These are phyloP conservation scores for Chelonia mydas DNA, from an alignment of 2,797 vertebrate species.

Conservation along the genomic window DNA sequence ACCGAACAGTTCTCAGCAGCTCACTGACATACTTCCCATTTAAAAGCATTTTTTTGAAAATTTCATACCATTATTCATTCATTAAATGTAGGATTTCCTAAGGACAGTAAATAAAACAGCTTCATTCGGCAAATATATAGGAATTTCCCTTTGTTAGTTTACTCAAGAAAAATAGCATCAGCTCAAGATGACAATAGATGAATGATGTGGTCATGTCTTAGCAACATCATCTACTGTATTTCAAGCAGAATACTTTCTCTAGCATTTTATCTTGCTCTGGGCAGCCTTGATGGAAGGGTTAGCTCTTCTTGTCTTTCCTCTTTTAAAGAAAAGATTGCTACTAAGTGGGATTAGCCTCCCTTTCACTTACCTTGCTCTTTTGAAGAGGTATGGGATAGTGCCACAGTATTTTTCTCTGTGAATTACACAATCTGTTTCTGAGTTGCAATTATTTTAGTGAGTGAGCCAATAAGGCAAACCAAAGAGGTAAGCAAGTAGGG, in stretches of 20 bases:
- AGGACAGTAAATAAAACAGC: background rate
- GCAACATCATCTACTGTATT: background rate
- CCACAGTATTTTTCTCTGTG: background rate
- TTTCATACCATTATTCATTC: background rate
- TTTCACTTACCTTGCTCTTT: background rate
- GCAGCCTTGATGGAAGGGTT: background rate
- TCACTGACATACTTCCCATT: background rate
- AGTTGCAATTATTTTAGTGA: background rate
- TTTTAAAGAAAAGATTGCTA: background rate
- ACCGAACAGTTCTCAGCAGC: background rate
- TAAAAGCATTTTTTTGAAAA: background rate
- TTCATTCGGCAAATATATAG: background rate
- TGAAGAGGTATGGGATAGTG: background rate
- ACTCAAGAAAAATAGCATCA: background rate
- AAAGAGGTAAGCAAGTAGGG: background rate
- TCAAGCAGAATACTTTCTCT: slow-evolving; percentile 10
- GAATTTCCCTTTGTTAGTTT: background rate
- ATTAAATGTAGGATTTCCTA: fast-evolving
- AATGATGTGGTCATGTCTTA: background rate
- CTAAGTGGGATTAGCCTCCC: background rate
- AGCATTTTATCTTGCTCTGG: background rate
- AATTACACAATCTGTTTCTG: background rate
- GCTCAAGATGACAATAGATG: background rate
- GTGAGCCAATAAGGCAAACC: background rate
- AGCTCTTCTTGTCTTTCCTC: background rate